Evolutionary conservation across 2,797 vertebrate species (phyloP), one percentile per base, ranked within the genome.

Genomic region (Natrix natrix): DNA sequence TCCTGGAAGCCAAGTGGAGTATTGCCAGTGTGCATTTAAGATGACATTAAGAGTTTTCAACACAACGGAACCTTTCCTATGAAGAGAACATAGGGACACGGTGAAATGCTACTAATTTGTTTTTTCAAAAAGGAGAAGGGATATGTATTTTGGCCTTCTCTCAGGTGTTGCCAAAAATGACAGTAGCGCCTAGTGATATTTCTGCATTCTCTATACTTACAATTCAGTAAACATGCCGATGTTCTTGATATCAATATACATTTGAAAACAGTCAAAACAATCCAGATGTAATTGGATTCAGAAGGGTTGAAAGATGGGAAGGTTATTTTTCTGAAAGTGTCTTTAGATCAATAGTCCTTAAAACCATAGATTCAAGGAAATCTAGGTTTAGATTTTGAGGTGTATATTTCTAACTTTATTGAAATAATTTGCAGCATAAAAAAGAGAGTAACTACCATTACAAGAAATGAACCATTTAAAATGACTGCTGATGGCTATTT

Each of bases 401-500:
- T 54, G 66, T n/a, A 92, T 90, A 60, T 13, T 94, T 83, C 60
- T 63, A 43, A 20, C 91, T 90, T 57, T 90, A 28, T 91, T 88
- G 69, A 94, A 94, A 0, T 94, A 22, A 86, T 94, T 94, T 92
- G 1, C 43, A 93, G 92, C 6, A 91, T 8, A 4, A 60, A 94
- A 61, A 94, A 95, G 94, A 91, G 2, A 2, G 28, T 89, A 43
- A 43, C 78, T n/a, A 17, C 2, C 8, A 87, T 91, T 94, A 91
- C 26, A 94, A 2, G 48, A 83, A 94, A 94, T 26, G 16, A 83
- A 91, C 66, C 57, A 8, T 91, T 26, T 94, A 59, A 94, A 74
- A n/a, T 93, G 93, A 61, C 87, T 90, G n/a, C 69, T 91, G 94
- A 92, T n/a, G 52, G 7, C 14, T 93, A 32, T 91, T 95, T 94